Percentiles rank a stretch among this genome's conserved stretches.
Conservation (phyloP, 92 coral and sea anemone genomes). For the Heliopora coerulea region DNA sequence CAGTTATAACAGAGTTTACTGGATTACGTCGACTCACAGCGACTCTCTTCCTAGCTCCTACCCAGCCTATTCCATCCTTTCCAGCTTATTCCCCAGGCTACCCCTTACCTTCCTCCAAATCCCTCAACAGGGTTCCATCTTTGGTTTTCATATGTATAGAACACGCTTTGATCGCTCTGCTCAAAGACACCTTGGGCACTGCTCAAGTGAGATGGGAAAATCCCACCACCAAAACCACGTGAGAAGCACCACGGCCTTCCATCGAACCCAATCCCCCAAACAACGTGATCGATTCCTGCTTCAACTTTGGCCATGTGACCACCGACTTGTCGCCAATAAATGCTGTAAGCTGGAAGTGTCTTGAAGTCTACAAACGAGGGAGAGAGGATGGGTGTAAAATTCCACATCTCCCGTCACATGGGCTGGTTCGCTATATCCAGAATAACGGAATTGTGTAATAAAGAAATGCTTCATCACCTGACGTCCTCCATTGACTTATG, state of each 20-base stretch:
- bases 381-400: too few relatives aligned
- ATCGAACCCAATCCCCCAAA: conserved; percentile 92
- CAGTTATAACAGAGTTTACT: too few relatives aligned
- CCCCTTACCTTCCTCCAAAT: conserved; percentile 82
- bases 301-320: conserved; percentile 87
- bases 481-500: too few relatives aligned
- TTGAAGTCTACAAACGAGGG: conserved; percentile 33
- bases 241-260: conserved; percentile 82
- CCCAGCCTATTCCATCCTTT: background rate
- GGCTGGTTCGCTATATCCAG: too few relatives aligned
- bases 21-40: too few relatives aligned
- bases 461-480: too few relatives aligned
- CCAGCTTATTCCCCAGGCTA: background rate
- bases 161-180: conserved; percentile 77
- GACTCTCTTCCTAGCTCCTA: background rate
- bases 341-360: conserved; percentile 59
- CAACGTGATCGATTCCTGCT: conserved; percentile 80
- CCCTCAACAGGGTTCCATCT: conserved; percentile 95
- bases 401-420: too few relatives aligned
- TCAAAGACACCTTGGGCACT: conserved; percentile 70
- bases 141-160: conserved; percentile 86
- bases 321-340: conserved; percentile 94
- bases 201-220: conserved; percentile 68
- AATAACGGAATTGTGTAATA: too few relatives aligned
- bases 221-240: conserved; percentile 97